phyloP scores from a whole-genome alignment of 2,113 vertebrate species.

The Neogale vison region DNA sequence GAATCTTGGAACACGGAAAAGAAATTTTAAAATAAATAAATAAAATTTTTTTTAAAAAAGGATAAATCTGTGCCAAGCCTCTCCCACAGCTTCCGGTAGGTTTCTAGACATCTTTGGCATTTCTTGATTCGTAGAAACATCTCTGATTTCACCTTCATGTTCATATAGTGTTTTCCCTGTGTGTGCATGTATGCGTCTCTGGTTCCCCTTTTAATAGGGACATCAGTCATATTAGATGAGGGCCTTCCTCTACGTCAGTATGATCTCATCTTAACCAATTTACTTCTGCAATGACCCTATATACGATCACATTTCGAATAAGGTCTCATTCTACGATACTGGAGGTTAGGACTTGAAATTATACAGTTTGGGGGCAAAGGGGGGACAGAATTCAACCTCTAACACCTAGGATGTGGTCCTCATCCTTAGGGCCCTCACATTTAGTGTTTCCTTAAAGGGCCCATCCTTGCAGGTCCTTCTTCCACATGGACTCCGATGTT shows the following conservation, averaged over 20 bases:
- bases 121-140: background rate
- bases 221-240: background rate
- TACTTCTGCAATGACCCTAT: background rate
- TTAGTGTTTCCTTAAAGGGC: background rate
- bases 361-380: background rate
- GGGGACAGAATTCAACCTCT: background rate
- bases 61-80: background rate
- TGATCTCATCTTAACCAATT: background rate
- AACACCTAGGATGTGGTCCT: background rate
- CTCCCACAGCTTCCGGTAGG: background rate
- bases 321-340: background rate
- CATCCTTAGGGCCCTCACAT: background rate
- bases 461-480: background rate
- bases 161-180: background rate
- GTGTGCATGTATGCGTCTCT: background rate
- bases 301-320: background rate
- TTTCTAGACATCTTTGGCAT: background rate
- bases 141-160: background rate
- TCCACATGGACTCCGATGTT: background rate
- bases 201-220: background rate
- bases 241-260: background rate
- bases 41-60: too few species aligned
- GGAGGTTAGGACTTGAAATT: background rate
- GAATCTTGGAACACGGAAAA: too few species aligned
- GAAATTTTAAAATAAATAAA: too few species aligned